phyloP scores from a whole-genome alignment of 2,888 invertebrate species.

The Branchellion lobata region DNA sequence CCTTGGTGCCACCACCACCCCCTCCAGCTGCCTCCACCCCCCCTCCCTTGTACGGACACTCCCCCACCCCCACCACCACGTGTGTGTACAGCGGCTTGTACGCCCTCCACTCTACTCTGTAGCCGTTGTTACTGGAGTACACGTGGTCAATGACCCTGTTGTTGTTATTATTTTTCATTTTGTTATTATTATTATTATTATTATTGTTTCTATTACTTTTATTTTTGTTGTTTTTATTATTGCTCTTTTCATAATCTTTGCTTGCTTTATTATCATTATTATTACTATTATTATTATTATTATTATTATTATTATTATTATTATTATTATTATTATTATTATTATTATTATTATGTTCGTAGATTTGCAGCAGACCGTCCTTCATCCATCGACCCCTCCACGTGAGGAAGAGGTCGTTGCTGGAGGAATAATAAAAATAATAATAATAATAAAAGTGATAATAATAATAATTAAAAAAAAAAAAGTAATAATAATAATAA shows the following conservation, averaged over 20 bases:
- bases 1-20: background rate
- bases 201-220: background rate
- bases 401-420: background rate
- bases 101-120: background rate
- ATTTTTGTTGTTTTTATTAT: background rate
- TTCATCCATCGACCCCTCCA: background rate
- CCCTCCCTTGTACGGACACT: background rate
- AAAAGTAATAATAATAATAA: no score
- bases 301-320: constrained; percentile 10
- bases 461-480: background rate
- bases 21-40: background rate
- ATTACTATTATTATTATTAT: constrained; percentile 2
- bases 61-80: background rate
- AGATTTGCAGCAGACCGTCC: background rate
- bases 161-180: background rate
- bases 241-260: background rate
- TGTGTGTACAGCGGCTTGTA: background rate
- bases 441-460: background rate
- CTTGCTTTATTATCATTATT: background rate
- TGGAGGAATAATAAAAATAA: background rate
- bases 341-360: background rate
- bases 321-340: background rate
- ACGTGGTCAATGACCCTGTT: no score
- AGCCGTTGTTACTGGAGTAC: background rate
- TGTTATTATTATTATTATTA: background rate